Evolutionary conservation across 2,113 vertebrate species (phyloP).

Genomic region (Megaceryle torquata): DNA sequence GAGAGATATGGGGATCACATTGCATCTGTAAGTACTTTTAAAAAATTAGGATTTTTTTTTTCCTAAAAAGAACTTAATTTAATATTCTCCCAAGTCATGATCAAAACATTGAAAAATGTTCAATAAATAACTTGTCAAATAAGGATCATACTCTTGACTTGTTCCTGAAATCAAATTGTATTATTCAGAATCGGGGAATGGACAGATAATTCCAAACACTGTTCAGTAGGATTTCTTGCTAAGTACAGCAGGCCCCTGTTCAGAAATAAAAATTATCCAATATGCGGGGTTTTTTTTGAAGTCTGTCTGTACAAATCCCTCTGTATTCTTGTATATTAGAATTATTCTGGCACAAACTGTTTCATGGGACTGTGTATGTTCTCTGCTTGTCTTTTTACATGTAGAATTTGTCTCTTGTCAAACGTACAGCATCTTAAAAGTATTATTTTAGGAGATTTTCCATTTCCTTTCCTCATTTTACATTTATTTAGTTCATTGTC

Average conservation of each 20-base stretch:
- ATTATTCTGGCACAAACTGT: not conserved
- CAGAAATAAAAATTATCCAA: not conserved
- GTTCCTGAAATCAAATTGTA: not conserved
- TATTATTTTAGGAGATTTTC: not conserved
- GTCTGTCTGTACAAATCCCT: not conserved
- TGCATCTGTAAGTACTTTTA: slow-evolving; percentile 84
- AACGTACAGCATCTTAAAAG: not conserved
- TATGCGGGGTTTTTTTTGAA: not conserved
- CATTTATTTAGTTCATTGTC: not conserved
- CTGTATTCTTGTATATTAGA: not conserved
- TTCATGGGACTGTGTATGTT: not conserved
- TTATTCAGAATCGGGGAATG: not conserved
- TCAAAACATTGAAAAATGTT: not conserved
- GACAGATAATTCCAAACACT: not conserved
- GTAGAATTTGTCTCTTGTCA: not conserved
- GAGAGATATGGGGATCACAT: slow-evolving; percentile 96
- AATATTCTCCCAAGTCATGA: not conserved
- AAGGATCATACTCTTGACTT: not conserved
- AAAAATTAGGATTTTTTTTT: not conserved
- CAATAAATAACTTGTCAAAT: not conserved
- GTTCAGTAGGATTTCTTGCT: not conserved
- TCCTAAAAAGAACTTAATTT: not conserved
- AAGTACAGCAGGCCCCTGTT: not conserved
- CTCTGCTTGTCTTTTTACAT: not conserved
- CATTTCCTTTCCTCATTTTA: not conserved